phyloP scores from a whole-genome alignment of 2,113 vertebrate genomes.

The Gambusia affinis region DNA sequence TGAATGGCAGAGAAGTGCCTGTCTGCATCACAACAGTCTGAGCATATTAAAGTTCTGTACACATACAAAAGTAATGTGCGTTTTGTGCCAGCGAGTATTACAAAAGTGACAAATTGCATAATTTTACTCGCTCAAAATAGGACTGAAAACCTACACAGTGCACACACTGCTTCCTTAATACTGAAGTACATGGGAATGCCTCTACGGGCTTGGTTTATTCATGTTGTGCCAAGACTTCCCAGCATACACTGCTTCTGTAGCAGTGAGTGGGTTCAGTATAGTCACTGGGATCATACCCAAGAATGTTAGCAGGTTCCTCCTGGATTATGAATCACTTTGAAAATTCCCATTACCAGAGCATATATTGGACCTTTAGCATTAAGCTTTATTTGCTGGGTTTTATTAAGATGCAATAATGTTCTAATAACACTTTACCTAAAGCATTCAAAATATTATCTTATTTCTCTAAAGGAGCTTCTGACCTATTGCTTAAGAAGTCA shows the following conservation, averaged over 20 bases:
- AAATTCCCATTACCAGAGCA: slow-evolving; percentile 51
- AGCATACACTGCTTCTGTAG: slow-evolving; percentile 39
- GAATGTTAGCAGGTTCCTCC: slow-evolving; percentile 53
- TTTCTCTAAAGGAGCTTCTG: not conserved
- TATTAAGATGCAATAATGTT: not conserved
- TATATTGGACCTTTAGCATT: slow-evolving; percentile 42
- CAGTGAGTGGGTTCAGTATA: slow-evolving; percentile 58
- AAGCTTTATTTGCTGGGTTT: slow-evolving; percentile 44
- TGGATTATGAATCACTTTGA: slow-evolving; percentile 69
- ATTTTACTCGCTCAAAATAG: slow-evolving; percentile 45
- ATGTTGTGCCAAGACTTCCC: slow-evolving; percentile 66
- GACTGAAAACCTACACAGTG: slow-evolving; percentile 41
- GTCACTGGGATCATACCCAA: slow-evolving; percentile 49
- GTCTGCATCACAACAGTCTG: slow-evolving; percentile 6
- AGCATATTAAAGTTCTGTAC: slow-evolving; percentile 7
- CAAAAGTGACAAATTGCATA: slow-evolving; percentile 37
- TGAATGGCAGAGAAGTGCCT: slow-evolving; percentile 3
- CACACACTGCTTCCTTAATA: slow-evolving; percentile 31
- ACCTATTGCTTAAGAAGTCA: not conserved
- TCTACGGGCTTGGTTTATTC: slow-evolving; percentile 56
- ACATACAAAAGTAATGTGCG: slow-evolving; percentile 20
- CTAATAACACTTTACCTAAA: too few relatives aligned
- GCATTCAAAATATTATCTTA: too few relatives aligned
- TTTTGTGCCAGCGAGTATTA: slow-evolving; percentile 16
- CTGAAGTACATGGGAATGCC: slow-evolving; percentile 46